phyloP scores from a whole-genome alignment of 2,888 invertebrate species.

The Tenthredo livida region DNA sequence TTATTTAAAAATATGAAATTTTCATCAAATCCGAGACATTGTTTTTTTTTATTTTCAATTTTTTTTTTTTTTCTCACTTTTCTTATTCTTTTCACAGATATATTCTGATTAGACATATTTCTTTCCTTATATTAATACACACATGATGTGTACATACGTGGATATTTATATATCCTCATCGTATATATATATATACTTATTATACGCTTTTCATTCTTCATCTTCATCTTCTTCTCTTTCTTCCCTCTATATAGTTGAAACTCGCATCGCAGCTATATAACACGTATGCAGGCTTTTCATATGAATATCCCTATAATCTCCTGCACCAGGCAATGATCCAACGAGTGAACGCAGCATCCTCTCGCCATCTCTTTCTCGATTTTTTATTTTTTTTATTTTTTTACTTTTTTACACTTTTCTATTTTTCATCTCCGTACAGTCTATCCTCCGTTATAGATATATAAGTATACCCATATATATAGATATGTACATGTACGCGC shows the following conservation, averaged over 20 bases:
- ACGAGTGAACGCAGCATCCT: slow-evolving; percentile 3
- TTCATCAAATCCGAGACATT: not conserved
- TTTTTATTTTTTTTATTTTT: not conserved
- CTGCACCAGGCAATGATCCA: not conserved
- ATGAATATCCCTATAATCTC: not conserved
- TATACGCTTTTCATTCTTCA: too few relatives aligned
- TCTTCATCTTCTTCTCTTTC: not conserved
- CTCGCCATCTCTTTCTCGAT: not conserved
- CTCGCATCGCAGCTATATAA: not conserved
- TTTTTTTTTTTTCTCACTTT: too few relatives aligned
- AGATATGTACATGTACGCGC: not conserved
- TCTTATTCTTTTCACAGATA: too few relatives aligned
- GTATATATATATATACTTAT: too few relatives aligned
- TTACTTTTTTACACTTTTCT: not conserved
- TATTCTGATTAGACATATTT: too few relatives aligned
- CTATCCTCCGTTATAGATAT: not conserved
- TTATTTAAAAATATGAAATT: too few relatives aligned
- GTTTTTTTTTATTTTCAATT: too few relatives aligned
- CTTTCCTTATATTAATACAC: not conserved
- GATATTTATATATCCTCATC: not conserved
- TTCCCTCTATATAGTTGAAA: not conserved
- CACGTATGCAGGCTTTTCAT: not conserved
- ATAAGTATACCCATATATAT: not conserved
- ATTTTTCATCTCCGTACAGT: not conserved
- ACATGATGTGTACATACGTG: not conserved